Base-by-base conservation (phyloP, 2,113 vertebrate species). In the Balaeniceps rex region DNA sequence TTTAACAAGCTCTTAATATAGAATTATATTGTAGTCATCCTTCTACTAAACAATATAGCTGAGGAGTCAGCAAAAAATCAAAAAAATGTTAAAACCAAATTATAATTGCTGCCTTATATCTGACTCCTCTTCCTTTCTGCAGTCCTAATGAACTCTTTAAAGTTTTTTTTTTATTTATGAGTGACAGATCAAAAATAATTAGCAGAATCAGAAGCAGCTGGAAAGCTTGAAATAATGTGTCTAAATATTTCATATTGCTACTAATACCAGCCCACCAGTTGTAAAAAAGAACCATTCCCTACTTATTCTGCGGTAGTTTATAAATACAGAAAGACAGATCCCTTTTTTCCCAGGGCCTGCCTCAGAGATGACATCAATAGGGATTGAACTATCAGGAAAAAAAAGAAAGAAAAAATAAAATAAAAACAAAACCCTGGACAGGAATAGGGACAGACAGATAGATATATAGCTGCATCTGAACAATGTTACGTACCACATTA, bases 121-220 rank as follows among this genome's bases (percentile, higher is more conserved):
- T 93, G 92, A 84, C 74, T 85, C 88, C 34, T 95, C 87, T 96
- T 95, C 60, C 47, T 97, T 82, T 90, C 63, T 1, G 15, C 87
- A 90, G 77, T 82, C 63, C 66, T 96, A 82, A 97, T 92, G 87
- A 96, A 96, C 87, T 93, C 81, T 95, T 97, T 94, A 87, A 96
- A 97, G 91, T 80, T 69, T 36, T 75, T 69, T 70, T 64, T 87
- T 92, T 64, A 93, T 94, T 97, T 96, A 81, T 87, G 70, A 96
- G 64, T 82, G 93, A 72, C 90, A 92, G 88, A 92, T 79, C 84
- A 95, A 95, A 96, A 95, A 96, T 88, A 93, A 98, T 96, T 95
- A 94, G 47, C 93, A 93, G 97, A 97, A 93, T 93, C 75, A 71
- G 69, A 96, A 90, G 83, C 82, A 96, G 79, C 55, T 89, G 31